Evolutionary conservation across 2,113 vertebrate species (phyloP).

Genomic region (Hippopotamus amphibius): DNA sequence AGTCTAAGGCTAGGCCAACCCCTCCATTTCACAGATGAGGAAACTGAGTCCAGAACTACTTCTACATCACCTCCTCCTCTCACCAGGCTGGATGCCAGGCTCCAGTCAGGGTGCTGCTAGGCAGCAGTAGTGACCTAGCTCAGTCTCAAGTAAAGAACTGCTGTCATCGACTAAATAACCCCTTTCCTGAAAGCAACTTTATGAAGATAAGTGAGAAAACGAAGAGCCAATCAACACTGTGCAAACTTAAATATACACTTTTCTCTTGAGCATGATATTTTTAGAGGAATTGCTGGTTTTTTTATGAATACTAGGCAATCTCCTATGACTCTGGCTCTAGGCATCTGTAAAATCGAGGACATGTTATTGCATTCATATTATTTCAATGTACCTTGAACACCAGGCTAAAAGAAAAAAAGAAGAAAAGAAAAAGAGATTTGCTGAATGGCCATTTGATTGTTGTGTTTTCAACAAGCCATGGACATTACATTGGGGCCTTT

Average conservation of each 20-base stretch:
- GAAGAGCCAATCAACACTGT: background rate
- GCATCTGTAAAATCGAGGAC: slow-evolving; percentile 48
- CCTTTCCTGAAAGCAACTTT: slow-evolving; percentile 35
- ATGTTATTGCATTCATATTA: background rate
- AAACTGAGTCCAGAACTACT: background rate
- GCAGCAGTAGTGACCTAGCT: background rate
- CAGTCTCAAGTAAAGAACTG: background rate
- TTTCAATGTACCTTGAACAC: background rate
- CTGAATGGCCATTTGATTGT: slow-evolving; percentile 32
- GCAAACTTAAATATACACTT: slow-evolving; percentile 30
- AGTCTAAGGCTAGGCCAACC: background rate
- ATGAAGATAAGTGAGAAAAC: background rate
- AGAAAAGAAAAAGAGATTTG: slow-evolving; percentile 28
- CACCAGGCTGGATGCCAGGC: background rate
- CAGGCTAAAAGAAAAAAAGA: background rate
- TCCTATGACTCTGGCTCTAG: slow-evolving; percentile 28
- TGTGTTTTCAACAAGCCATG: slow-evolving; percentile 48
- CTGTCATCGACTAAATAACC: background rate
- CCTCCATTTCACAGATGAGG: background rate
- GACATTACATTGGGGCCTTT: slow-evolving; percentile 29
- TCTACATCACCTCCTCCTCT: background rate
- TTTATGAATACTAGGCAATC: slow-evolving; percentile 15
- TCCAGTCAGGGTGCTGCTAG: background rate
- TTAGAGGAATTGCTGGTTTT: background rate
- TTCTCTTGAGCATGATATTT: slow-evolving; percentile 25